Evolutionary conservation across 2,888 invertebrate species (phyloP).

Genomic region (Tryphoninae sp.): DNA sequence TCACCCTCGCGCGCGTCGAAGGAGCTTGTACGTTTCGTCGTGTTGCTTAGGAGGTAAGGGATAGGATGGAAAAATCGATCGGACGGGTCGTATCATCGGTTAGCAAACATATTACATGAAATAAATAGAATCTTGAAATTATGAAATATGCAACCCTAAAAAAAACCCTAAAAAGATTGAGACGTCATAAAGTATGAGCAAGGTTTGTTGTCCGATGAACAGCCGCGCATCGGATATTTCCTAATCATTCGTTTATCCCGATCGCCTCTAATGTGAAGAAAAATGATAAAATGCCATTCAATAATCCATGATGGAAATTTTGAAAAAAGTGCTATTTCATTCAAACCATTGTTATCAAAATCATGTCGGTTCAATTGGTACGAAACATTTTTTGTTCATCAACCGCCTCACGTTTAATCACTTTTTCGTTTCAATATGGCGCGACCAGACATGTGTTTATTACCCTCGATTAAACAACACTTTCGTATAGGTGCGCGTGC

Average conservation of each 20-base stretch:
- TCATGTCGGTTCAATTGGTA: constrained; percentile 8
- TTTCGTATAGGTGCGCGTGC: background rate
- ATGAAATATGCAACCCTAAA: background rate
- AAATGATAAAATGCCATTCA: background rate
- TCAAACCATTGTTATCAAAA: constrained; percentile 24
- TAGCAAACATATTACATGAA: background rate
- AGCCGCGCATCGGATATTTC: background rate
- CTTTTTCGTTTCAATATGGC: constrained; percentile 45
- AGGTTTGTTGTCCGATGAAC: background rate
- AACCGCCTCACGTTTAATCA: constrained; percentile 37
- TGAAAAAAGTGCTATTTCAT: background rate
- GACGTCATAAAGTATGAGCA: too few species aligned
- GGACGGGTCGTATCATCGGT: background rate
- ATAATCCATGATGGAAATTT: constrained; percentile 8
- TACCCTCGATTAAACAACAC: constrained; percentile 47
- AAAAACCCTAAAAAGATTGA: background rate
- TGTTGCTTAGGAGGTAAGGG: background rate
- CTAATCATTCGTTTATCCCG: background rate
- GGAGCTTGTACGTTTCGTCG: constrained; percentile 20
- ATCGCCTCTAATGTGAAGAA: background rate
- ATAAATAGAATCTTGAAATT: background rate
- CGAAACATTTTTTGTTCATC: constrained; percentile 34
- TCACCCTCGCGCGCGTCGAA: background rate
- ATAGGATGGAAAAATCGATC: constrained; percentile 21
- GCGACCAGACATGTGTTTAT: constrained; percentile 33